Evolutionary conservation across 2,888 invertebrate species (phyloP).

Genomic region (Cabera pusaria): DNA sequence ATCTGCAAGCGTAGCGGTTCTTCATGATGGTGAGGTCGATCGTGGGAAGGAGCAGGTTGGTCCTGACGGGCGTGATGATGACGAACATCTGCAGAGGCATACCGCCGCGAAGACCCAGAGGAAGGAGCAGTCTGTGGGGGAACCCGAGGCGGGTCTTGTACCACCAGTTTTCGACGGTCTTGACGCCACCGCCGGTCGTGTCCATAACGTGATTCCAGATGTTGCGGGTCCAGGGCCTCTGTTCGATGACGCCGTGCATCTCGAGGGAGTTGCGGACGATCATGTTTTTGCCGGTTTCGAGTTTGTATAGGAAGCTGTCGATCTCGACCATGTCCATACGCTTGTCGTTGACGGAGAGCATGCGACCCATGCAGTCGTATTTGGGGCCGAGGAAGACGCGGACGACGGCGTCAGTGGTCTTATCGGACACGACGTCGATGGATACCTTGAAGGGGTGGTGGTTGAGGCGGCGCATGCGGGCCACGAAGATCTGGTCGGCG

Average conservation of each 20-base stretch:
- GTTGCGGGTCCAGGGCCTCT: conserved; percentile 76
- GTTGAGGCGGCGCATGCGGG: conserved; percentile 85
- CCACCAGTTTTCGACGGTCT: conserved; percentile 79
- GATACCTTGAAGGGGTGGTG: conserved; percentile 85
- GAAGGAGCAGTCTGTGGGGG: conserved; percentile 88
- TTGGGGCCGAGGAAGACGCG: conserved; percentile 88
- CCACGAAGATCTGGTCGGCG: conserved; percentile 74
- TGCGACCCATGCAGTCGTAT: conserved; percentile 85
- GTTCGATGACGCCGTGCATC: conserved; percentile 84
- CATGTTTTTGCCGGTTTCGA: conserved; percentile 86
- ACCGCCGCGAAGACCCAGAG: conserved; percentile 87
- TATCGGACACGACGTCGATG: conserved; percentile 81
- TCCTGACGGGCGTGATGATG: conserved; percentile 82
- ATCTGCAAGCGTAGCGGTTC: conserved; percentile 79
- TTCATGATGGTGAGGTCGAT: conserved; percentile 74
- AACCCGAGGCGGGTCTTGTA: conserved; percentile 82
- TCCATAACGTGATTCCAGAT: conserved; percentile 47
- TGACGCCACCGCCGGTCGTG: conserved; percentile 71
- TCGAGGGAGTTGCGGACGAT: conserved; percentile 87
- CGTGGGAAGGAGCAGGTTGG: conserved; percentile 66
- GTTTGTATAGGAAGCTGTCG: conserved; percentile 82
- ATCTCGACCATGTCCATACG: conserved; percentile 73
- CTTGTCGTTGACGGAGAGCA: conserved; percentile 74
- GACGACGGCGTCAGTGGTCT: conserved; percentile 83
- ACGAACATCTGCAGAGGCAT: conserved; percentile 85